These are phyloP conservation scores for Ormia ochracea DNA, from an alignment of 2,888 invertebrate species.

Conservation along the genomic window DNA sequence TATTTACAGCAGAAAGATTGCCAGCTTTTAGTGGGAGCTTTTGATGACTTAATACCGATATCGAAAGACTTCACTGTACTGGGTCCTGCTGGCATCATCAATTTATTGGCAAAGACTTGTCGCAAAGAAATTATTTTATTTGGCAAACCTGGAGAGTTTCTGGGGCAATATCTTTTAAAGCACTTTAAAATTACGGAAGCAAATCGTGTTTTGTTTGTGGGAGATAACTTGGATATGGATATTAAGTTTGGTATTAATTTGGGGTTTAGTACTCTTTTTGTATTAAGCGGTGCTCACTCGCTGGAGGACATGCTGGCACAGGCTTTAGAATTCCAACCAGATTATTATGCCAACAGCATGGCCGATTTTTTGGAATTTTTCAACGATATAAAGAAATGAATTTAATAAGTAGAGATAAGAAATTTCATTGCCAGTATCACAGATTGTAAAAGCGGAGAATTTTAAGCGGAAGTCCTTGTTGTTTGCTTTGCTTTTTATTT, in stretches of 20 bases:
- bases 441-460: no score
- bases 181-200: slow-evolving; percentile 79
- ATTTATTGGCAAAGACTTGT: slow-evolving; percentile 64
- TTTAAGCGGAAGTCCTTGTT: no score
- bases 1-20: slow-evolving; percentile 75
- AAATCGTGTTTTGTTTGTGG: slow-evolving; percentile 85
- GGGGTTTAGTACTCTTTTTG: slow-evolving; percentile 84
- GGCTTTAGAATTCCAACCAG: slow-evolving; percentile 62
- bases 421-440: no score
- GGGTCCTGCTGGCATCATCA: slow-evolving; percentile 62
- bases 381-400: slow-evolving; percentile 20
- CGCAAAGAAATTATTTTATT: slow-evolving; percentile 72
- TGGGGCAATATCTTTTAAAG: slow-evolving; percentile 70
- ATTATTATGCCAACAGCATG: slow-evolving; percentile 67
- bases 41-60: slow-evolving; percentile 64
- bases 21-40: slow-evolving; percentile 72
- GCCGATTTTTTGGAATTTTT: slow-evolving; percentile 66
- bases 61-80: slow-evolving; percentile 61
- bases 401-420: no score
- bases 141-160: slow-evolving; percentile 75
- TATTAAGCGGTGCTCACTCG: slow-evolving; percentile 78
- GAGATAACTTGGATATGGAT: slow-evolving; percentile 88
- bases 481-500: no score
- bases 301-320: slow-evolving; percentile 62
- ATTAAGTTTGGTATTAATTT: slow-evolving; percentile 83